A percentile compares a stretch with the other conserved stretches of the same genome.
Conservation (phyloP, 1,140 invertebrate species). For the Steinernema khuongi region DNA sequence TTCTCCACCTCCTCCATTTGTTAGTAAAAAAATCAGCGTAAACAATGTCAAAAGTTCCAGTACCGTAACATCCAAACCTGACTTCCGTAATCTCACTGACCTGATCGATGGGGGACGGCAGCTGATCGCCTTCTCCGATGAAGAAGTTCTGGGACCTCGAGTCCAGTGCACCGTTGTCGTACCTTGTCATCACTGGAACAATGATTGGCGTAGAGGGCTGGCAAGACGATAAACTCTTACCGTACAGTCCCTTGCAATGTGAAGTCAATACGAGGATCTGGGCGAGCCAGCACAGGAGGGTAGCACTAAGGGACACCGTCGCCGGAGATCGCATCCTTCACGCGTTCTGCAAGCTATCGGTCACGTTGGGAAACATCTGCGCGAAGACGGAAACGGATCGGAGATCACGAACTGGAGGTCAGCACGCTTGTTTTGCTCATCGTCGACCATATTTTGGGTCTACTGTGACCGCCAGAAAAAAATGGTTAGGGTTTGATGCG, state of each 20-base stretch:
- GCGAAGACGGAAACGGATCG: no score
- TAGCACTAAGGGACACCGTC: neutral
- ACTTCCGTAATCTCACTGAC: no score
- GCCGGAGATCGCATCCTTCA: neutral
- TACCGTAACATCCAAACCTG: no score
- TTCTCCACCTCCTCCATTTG: neutral
- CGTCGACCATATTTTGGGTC: no score
- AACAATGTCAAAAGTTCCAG: no score
- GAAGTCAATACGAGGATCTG: neutral
- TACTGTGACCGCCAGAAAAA: no score
- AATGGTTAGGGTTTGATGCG: no score
- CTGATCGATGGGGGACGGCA: neutral
- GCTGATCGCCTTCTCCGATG: neutral
- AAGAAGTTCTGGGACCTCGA: neutral
- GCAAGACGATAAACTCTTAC: neutral
- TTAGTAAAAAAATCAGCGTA: neutral
- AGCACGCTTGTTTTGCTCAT: no score
- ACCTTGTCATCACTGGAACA: neutral
- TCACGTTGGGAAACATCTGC: neutral
- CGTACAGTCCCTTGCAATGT: neutral
- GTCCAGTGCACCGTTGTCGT: neutral
- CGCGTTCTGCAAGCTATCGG: neutral
- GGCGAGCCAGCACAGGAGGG: neutral
- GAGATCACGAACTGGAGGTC: no score
- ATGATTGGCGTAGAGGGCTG: neutral